phyloP scores from a whole-genome alignment of 2,888 invertebrate genomes.

The Drosophila hawaiiensis region DNA sequence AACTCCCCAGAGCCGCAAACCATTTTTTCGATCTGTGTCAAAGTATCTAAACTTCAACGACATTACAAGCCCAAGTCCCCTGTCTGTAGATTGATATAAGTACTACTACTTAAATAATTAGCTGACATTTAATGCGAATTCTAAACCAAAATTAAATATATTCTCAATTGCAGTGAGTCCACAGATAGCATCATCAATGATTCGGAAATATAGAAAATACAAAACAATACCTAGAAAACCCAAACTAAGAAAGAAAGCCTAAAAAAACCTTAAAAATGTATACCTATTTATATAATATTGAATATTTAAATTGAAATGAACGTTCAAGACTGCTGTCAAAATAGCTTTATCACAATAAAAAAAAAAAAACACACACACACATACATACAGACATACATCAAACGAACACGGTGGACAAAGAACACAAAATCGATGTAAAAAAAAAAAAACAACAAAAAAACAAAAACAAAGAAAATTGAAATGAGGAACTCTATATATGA shows the following conservation, averaged over 20 bases:
- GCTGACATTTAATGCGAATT: neutral
- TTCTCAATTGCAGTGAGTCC: slow-evolving; percentile 52
- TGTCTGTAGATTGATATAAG: slow-evolving; percentile 8
- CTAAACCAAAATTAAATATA: slow-evolving; percentile 14
- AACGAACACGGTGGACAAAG: slow-evolving; percentile 28
- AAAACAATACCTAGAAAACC: neutral
- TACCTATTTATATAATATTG: slow-evolving; percentile 80
- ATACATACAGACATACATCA: slow-evolving; percentile 25
- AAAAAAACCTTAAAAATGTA: slow-evolving; percentile 60
- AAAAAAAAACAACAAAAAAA: no score
- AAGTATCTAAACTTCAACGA: neutral
- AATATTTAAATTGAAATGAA: slow-evolving; percentile 79
- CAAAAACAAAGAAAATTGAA: neutral
- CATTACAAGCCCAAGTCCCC: neutral
- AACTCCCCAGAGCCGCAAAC: neutral
- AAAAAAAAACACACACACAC: slow-evolving; percentile 27
- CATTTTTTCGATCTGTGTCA: neutral
- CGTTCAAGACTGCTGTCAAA: slow-evolving; percentile 83
- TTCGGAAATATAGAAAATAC: slow-evolving; percentile 17
- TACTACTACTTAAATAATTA: slow-evolving; percentile 4
- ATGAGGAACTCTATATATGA: slow-evolving; percentile 25
- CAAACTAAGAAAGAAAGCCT: slow-evolving; percentile 1
- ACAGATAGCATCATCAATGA: slow-evolving; percentile 28
- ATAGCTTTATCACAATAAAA: slow-evolving; percentile 78
- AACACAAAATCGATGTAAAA: slow-evolving; percentile 24